Evolutionary conservation across 2,113 vertebrate genomes (phyloP), one percentile per base, ranked within the genome.

Genomic region (Hippocampus comes): DNA sequence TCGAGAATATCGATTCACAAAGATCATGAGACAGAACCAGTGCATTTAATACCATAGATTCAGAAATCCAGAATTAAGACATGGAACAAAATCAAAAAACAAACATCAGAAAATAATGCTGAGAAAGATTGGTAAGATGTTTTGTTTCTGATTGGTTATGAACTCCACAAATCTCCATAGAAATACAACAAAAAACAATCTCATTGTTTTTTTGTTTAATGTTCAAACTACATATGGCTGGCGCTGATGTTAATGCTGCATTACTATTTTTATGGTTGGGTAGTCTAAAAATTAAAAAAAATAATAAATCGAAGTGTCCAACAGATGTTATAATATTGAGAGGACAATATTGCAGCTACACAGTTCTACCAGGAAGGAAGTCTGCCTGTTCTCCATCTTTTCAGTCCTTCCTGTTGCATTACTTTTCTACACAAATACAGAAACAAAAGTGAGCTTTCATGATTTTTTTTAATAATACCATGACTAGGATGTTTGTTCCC

Each of bases 141-240:
- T 60, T 38, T 93, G 93, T 94, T 66, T 95, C 92, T 94, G 94
- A 96, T 95, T 93, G 93, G 94, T 95, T 95, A 96, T 93, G 94
- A 94, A 90, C 91, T 86, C 92, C 91, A 94, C 91, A 95, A 88
- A 79, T 83, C 80, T 23, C 68, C 48, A 93, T 96, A 96, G 94
- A 96, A 95, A 96, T 94, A 95, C 95, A 93, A 80, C 74, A 85
- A 83, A 84, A 65, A 91, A 15, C 49, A 89, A 93, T 89, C 75
- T 87, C 82, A 84, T 46, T 12, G 90, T 89, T 90, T 76, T 75
- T 70, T 77, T 80, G 79, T 86, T 90, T 89, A 87, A 93, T 90
- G 90, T 89, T 92, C 89, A 91, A 90, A 86, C 82, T 78, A 90
- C 80, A 78, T 38, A 83, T 76, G 49, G 83, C 79, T 87, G 88